A percentile compares a stretch with the other conserved stretches of the same genome.
Conservation (phyloP, 2,888 invertebrate species). For the Tridacna crocea region DNA sequence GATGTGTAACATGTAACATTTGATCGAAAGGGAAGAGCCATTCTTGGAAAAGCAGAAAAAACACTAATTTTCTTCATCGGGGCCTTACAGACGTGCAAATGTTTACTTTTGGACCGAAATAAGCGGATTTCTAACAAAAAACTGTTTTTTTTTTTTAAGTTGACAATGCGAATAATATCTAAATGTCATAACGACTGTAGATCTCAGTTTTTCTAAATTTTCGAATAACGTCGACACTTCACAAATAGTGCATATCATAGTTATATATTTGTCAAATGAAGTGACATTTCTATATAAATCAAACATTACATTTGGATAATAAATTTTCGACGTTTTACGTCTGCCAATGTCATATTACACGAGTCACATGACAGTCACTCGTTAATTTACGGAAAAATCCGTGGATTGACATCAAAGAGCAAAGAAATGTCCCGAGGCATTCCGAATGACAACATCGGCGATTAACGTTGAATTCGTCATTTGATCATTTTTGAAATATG, state of each 20-base stretch:
- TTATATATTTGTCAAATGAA: slow-evolving; percentile 17
- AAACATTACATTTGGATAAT: slow-evolving; percentile 15
- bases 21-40: no score
- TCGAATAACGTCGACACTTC: not conserved
- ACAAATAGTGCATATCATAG: not conserved
- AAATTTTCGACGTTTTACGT: slow-evolving; percentile 24
- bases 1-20: no score
- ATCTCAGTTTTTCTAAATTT: no score
- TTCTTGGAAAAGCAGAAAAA: no score
- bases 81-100: no score
- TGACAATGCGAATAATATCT: no score
- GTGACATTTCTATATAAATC: slow-evolving; percentile 19
- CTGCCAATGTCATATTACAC: slow-evolving; percentile 23
- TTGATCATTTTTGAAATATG: slow-evolving; percentile 19
- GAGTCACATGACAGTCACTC: slow-evolving; percentile 20
- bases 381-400: slow-evolving; percentile 16
- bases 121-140: no score
- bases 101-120: no score
- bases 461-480: slow-evolving; percentile 25
- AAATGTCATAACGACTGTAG: no score
- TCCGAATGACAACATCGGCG: not conserved
- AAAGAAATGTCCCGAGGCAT: slow-evolving; percentile 1
- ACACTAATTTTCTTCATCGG: no score
- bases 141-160: no score
- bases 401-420: slow-evolving; percentile 20